Conservation (phyloP, 1,140 invertebrate species). For the Drosophila oshimai region DNA sequence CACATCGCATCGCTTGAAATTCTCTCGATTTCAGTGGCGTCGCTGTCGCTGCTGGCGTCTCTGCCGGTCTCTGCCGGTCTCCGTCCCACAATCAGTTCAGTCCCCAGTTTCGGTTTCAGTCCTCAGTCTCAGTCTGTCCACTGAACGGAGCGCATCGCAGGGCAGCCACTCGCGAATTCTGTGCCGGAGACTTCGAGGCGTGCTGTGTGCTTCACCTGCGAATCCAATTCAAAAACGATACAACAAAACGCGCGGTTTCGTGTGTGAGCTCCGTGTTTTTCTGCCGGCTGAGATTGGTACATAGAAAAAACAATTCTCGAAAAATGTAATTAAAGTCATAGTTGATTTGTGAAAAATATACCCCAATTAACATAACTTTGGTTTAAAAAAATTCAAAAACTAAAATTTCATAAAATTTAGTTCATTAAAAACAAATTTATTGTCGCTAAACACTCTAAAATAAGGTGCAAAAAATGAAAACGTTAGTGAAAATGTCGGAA, state of each 20-base stretch:
- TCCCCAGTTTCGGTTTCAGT: conserved; percentile 16
- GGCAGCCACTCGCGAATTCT: conserved; percentile 56
- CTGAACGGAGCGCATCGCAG: conserved; percentile 69
- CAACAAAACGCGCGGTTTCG: conserved; percentile 15
- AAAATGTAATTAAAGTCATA: no score
- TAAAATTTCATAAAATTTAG: no score
- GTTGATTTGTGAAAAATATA: no score
- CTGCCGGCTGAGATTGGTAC: conserved; percentile 1
- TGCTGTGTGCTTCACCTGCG: conserved; percentile 54
- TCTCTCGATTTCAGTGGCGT: background rate
- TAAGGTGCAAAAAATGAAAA: no score
- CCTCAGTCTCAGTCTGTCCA: conserved; percentile 65
- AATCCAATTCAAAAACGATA: background rate
- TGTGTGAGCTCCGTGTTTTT: background rate
- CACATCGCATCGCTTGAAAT: background rate
- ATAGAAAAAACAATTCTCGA: background rate
- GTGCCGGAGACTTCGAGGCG: conserved; percentile 46
- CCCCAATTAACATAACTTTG: no score
- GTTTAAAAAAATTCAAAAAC: no score
- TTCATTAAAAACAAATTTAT: no score
- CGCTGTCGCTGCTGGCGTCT: background rate
- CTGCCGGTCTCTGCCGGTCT: conserved; percentile 17
- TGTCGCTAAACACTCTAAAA: no score
- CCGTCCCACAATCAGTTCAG: conserved; percentile 25
- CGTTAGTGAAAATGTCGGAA: no score